Conservation (phyloP, 2,113 vertebrate species). For the Propithecus coquereli region DNA sequence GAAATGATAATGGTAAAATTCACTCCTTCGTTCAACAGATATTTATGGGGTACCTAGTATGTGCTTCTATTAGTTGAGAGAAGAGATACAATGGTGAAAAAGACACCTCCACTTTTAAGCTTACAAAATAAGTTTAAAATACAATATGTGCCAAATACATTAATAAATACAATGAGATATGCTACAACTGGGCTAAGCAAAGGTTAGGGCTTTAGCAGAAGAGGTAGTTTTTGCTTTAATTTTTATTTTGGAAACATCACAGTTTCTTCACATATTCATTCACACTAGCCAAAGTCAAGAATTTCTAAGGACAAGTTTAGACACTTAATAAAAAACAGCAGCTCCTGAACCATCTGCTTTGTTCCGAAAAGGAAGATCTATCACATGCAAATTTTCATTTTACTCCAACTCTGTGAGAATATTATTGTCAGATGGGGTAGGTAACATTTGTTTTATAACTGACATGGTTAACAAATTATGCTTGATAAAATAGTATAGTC, state of each 20-base stretch:
- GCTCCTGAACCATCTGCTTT: slow-evolving; percentile 60
- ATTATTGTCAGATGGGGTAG: slow-evolving; percentile 48
- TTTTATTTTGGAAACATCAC: slow-evolving; percentile 47
- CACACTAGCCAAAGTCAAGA: slow-evolving; percentile 50
- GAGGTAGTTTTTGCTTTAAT: background rate
- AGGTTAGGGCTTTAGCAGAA: background rate
- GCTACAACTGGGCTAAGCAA: background rate
- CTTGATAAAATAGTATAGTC: slow-evolving; percentile 49
- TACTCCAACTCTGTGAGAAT: slow-evolving; percentile 39
- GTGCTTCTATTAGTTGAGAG: background rate
- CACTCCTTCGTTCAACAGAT: background rate
- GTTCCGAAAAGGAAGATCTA: slow-evolving; percentile 41
- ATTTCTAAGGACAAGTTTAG: slow-evolving; percentile 57
- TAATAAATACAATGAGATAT: background rate
- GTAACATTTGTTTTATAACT: slow-evolving; percentile 49
- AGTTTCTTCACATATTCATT: slow-evolving; percentile 53
- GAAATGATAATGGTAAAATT: background rate
- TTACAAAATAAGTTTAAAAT: background rate
- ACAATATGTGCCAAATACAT: background rate
- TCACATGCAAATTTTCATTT: slow-evolving; percentile 41
- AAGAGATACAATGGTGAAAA: background rate
- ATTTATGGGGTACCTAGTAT: background rate
- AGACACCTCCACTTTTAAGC: background rate
- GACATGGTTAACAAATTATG: slow-evolving; percentile 39
- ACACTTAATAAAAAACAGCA: slow-evolving; percentile 65